Conservation (phyloP, 2,888 invertebrate species). For the Oligia strigilis region DNA sequence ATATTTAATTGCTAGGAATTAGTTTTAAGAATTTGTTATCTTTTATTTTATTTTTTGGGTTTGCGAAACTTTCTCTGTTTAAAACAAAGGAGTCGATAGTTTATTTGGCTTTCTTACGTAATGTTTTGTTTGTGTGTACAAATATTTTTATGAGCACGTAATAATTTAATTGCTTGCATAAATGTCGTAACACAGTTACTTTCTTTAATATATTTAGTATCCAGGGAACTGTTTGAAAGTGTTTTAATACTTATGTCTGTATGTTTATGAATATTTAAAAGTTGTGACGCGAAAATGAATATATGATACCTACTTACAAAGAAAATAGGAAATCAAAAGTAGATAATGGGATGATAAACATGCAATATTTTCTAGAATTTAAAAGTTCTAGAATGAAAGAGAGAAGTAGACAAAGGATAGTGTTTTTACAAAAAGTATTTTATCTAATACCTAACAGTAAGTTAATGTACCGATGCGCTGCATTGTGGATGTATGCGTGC, state of each 20-base stretch:
- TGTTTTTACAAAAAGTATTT: conserved; percentile 39
- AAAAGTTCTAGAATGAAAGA: conserved; percentile 26
- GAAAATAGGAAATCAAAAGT: conserved; percentile 14
- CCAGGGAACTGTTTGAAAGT: conserved; percentile 48
- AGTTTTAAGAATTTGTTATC: conserved; percentile 33
- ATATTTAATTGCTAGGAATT: conserved; percentile 51
- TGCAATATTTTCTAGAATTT: conserved; percentile 13
- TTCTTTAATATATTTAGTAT: conserved; percentile 49
- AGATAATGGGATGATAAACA: neutral
- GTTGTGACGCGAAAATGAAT: conserved; percentile 12
- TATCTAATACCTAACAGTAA: conserved; percentile 36
- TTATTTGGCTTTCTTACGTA: conserved; percentile 61
- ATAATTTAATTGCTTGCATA: conserved; percentile 54
- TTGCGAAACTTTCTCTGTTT: conserved; percentile 54
- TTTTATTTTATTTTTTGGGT: conserved; percentile 8
- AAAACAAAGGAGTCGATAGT: conserved; percentile 59
- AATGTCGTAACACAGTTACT: conserved; percentile 56
- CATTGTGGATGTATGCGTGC: conserved; percentile 54
- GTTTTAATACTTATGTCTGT: conserved; percentile 13
- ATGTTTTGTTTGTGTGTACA: conserved; percentile 52
- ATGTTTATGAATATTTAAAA: conserved; percentile 44
- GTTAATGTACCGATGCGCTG: conserved; percentile 41
- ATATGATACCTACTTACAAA: neutral
- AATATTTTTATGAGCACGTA: conserved; percentile 60
- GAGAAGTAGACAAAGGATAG: conserved; percentile 55